Evolutionary conservation across 2,113 vertebrate species (phyloP).

Genomic region (Heterotilapia buettikoferi): DNA sequence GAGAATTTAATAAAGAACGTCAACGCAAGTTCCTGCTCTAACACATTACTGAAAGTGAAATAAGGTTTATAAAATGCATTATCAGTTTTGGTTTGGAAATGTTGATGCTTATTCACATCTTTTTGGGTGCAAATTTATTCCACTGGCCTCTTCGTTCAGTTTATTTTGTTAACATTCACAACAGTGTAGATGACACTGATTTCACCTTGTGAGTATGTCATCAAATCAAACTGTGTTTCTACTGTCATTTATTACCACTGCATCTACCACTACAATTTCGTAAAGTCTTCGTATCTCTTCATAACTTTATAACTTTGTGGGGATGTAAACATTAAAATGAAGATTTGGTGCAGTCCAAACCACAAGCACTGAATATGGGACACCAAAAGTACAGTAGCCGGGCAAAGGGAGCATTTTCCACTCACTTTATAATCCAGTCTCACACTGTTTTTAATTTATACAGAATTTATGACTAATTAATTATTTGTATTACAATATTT

Average conservation of each 20-base stretch:
- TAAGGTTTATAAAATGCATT: neutral
- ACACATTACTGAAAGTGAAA: neutral
- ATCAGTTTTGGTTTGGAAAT: neutral
- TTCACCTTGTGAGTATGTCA: neutral
- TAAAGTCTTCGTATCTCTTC: neutral
- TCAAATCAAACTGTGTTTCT: neutral
- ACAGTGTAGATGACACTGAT: neutral
- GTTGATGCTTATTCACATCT: neutral
- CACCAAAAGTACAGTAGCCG: neutral
- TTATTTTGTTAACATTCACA: neutral
- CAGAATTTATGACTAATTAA: neutral
- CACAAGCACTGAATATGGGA: neutral
- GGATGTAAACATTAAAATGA: neutral
- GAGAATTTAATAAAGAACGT: neutral
- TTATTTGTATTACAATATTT: neutral
- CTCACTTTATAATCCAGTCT: neutral
- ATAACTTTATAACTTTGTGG: neutral
- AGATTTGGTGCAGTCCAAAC: neutral
- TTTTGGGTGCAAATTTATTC: neutral
- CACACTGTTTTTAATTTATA: neutral
- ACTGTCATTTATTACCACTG: neutral
- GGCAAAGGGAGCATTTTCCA: neutral
- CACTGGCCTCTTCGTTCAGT: neutral
- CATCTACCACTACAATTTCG: neutral
- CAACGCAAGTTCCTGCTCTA: neutral